Conservation (phyloP, 2,888 invertebrate species). For the Orchesella flavescens region DNA sequence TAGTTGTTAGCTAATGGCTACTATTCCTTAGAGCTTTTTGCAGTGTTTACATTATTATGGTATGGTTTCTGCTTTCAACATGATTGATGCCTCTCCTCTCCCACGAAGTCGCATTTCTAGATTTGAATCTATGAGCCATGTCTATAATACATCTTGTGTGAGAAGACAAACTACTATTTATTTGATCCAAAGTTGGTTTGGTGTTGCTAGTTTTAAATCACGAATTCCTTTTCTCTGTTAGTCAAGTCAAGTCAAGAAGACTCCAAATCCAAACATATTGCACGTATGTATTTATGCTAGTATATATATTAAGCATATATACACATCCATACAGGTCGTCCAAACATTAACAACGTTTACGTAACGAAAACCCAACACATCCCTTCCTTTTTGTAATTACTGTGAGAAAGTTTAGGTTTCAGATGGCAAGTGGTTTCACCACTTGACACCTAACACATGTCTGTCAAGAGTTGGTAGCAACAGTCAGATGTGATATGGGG, state of each 20-base stretch:
- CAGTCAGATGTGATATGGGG: background rate
- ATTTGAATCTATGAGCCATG: slow-evolving; percentile 46
- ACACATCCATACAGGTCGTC: no score
- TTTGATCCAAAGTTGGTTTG: slow-evolving; percentile 35
- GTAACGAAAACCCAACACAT: background rate
- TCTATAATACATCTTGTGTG: slow-evolving; percentile 42
- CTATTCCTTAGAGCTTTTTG: background rate
- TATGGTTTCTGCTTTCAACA: background rate
- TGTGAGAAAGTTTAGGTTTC: slow-evolving; percentile 65
- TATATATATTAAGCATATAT: no score
- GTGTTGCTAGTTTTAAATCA: no score
- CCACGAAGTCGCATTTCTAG: slow-evolving; percentile 41
- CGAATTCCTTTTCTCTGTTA: no score
- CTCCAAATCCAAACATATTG: background rate
- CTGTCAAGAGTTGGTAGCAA: slow-evolving; percentile 33
- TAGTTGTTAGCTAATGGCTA: background rate
- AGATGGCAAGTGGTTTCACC: slow-evolving; percentile 66
- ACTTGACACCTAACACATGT: slow-evolving; percentile 64
- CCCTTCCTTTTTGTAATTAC: slow-evolving; percentile 60
- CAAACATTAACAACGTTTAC: background rate
- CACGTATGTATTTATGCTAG: background rate
- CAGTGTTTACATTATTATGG: background rate
- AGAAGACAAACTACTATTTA: slow-evolving; percentile 41
- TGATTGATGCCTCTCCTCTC: slow-evolving; percentile 46
- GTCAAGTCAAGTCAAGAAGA: background rate